phyloP scores from a whole-genome alignment of 2,888 invertebrate genomes.

The Megamerina dolium region DNA sequence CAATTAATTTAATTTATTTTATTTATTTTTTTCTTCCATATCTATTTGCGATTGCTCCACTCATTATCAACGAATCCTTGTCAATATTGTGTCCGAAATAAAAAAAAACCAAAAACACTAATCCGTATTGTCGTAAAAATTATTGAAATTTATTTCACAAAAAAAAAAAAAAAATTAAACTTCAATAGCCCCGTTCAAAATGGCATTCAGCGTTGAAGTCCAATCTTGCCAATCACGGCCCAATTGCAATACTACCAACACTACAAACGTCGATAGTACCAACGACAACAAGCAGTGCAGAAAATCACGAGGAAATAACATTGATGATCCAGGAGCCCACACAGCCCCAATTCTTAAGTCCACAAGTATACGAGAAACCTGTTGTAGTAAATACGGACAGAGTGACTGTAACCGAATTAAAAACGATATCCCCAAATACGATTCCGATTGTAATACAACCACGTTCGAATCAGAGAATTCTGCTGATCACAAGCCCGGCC shows the following conservation, averaged over 20 bases:
- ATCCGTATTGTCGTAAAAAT: neutral
- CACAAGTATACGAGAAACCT: constrained; percentile 9
- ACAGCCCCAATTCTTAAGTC: neutral
- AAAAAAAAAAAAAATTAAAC: neutral
- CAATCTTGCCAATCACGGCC: constrained; percentile 39
- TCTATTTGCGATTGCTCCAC: constrained; percentile 39
- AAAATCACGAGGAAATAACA: constrained; percentile 37
- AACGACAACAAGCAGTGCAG: constrained; percentile 27
- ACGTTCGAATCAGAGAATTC: constrained; percentile 29
- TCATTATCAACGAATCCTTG: constrained; percentile 23
- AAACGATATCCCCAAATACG: no score
- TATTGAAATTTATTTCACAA: no score
- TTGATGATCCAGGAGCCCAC: constrained; percentile 42
- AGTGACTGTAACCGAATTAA: no score
- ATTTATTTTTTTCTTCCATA: constrained; percentile 38
- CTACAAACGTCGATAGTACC: constrained; percentile 20
- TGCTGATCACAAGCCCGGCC: constrained; percentile 24
- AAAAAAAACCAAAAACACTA: constrained; percentile 6
- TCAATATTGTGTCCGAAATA: constrained; percentile 1
- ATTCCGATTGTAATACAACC: no score
- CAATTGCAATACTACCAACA: constrained; percentile 29
- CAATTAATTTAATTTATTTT: constrained; percentile 29
- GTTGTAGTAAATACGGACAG: no score
- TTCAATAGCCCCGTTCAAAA: constrained; percentile 41
- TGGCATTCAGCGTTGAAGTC: constrained; percentile 40